Evolutionary conservation across 2,113 vertebrate species (phyloP).

Genomic region (Paramisgurnus dabryanus): DNA sequence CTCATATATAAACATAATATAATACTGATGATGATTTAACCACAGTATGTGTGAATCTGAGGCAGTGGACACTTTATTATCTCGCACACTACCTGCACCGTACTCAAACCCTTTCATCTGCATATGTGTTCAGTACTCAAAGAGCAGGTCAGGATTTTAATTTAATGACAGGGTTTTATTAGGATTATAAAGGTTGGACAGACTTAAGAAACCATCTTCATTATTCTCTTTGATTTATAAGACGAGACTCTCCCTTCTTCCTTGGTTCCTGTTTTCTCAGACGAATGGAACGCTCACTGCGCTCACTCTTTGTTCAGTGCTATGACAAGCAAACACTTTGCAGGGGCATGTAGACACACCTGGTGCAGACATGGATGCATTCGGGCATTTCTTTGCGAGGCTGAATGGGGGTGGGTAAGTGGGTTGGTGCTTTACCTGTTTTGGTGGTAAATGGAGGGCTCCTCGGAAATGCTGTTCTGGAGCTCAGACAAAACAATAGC

Average conservation of each 20-base stretch:
- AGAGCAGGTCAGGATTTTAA: not conserved
- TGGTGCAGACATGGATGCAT: constrained; percentile 11
- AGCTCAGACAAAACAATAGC: constrained; percentile 30
- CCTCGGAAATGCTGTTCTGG: constrained; percentile 8
- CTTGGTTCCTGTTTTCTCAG: constrained; percentile 23
- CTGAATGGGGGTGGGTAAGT: not conserved
- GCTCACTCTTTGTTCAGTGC: constrained; percentile 8
- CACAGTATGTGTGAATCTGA: no score
- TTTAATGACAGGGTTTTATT: not conserved
- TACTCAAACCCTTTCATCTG: no score
- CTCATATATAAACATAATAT: no score
- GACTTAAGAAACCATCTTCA: constrained; percentile 2
- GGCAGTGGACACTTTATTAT: no score
- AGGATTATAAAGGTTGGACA: not conserved
- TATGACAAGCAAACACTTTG: constrained; percentile 16
- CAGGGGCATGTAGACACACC: constrained; percentile 39
- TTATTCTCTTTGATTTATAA: not conserved
- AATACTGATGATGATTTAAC: no score
- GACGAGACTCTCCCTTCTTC: constrained; percentile 15
- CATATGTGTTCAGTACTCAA: not conserved
- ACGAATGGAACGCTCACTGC: constrained; percentile 12
- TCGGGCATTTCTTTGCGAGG: not conserved
- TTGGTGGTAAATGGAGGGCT: constrained; percentile 22
- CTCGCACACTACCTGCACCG: no score
- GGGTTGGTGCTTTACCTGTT: not conserved